These are phyloP conservation scores for Crypturellus tataupa DNA, from an alignment of 2,797 vertebrate genomes.

Conservation along the genomic window DNA sequence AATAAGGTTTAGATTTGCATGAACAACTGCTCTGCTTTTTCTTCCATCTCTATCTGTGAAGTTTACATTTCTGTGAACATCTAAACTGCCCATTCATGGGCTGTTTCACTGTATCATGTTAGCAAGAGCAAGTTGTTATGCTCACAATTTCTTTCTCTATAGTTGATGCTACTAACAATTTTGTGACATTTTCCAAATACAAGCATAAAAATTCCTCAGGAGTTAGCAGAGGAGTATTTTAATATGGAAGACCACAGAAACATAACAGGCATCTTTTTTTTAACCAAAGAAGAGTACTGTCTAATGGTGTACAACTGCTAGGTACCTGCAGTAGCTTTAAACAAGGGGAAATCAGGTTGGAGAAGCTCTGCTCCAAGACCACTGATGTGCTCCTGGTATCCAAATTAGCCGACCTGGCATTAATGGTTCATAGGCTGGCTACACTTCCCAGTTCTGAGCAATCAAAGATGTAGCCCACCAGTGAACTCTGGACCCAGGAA, in stretches of 20 bases:
- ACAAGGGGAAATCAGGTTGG: neutral
- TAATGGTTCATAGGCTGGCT: neutral
- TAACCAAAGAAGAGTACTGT: neutral
- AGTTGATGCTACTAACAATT: neutral
- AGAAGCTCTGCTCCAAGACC: neutral
- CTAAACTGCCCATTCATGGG: neutral
- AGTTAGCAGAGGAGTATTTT: neutral
- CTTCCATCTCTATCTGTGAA: neutral
- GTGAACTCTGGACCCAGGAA: neutral
- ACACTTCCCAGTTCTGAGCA: neutral
- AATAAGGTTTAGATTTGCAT: constrained; percentile 11
- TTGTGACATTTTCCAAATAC: constrained; percentile 8
- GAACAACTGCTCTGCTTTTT: neutral
- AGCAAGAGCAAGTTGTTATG: neutral
- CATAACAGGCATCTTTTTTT: constrained; percentile 14
- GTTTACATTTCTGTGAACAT: neutral
- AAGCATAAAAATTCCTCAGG: neutral
- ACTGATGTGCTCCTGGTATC: neutral
- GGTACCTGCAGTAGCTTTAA: neutral
- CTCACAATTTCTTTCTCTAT: constrained; percentile 1
- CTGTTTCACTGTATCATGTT: neutral
- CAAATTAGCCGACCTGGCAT: neutral
- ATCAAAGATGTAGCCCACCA: neutral
- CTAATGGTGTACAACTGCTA: neutral
- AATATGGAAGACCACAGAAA: neutral